Conservation (phyloP, 2,888 invertebrate species). For the Carpatolechia fugitivella region DNA sequence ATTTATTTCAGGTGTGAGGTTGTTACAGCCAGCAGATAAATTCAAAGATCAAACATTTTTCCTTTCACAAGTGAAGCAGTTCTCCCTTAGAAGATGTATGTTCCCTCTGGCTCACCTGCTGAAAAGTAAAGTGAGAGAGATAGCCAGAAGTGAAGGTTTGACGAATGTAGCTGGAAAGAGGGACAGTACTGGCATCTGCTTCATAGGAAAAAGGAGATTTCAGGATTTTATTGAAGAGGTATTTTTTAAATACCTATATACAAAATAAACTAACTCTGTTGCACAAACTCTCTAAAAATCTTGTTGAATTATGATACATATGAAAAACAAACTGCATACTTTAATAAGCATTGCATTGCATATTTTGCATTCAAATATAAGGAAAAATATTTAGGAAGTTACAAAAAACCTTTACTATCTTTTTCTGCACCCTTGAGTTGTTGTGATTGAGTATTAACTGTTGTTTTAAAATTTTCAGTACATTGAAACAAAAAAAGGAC, state of each 20-base stretch:
- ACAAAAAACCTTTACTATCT: too few species aligned
- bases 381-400: too few species aligned
- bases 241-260: neutral
- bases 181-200: conserved; percentile 98
- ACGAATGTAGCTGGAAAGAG: conserved; percentile 84
- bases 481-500: conserved; percentile 86
- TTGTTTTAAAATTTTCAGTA: too few species aligned
- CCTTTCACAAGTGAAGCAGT: conserved; percentile 89
- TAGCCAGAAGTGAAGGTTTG: conserved; percentile 86
- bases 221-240: conserved; percentile 93
- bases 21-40: conserved; percentile 85
- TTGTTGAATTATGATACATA: too few species aligned
- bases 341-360: too few species aligned
- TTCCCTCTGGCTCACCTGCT: conserved; percentile 91
- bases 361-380: too few species aligned
- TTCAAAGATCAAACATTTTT: conserved; percentile 98
- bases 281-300: too few species aligned
- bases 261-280: too few species aligned
- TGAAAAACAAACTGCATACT: too few species aligned
- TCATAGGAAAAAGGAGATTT: conserved; percentile 94
- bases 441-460: too few species aligned
- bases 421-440: too few species aligned
- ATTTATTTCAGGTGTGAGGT: conserved; percentile 78
- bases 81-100: conserved; percentile 88
- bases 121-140: conserved; percentile 88